These are phyloP conservation scores for Symphodus melops DNA, from an alignment of 2,113 vertebrate species.

Conservation along the genomic window DNA sequence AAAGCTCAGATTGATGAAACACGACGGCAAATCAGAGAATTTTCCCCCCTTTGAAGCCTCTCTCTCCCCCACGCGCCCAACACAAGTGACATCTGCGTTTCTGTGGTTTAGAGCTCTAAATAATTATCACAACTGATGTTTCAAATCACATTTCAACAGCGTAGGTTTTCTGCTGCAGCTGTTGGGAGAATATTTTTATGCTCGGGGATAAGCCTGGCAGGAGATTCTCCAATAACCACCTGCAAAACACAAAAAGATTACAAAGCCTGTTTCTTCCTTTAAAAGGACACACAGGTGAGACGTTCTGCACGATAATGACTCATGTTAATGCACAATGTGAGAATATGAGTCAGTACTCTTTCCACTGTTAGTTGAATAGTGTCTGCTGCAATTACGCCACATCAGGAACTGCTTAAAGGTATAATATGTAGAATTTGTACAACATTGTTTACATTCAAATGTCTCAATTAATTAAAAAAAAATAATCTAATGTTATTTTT, in stretches of 20 bases:
- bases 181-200: slow-evolving; percentile 16
- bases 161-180: slow-evolving; percentile 6
- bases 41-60: slow-evolving; percentile 6
- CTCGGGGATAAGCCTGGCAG: neutral
- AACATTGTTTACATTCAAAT: too few relatives aligned
- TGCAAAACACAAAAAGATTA: neutral
- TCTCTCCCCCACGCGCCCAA: slow-evolving; percentile 10
- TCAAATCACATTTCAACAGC: slow-evolving; percentile 5
- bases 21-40: slow-evolving; percentile 15
- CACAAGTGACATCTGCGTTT: slow-evolving; percentile 30
- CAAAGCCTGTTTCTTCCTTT: neutral
- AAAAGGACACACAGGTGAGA: neutral
- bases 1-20: slow-evolving; percentile 19
- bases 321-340: neutral
- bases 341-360: neutral
- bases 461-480: too few relatives aligned
- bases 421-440: too few relatives aligned
- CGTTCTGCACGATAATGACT: neutral
- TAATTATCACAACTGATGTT: slow-evolving; percentile 42
- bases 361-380: too few relatives aligned
- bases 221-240: slow-evolving; percentile 31
- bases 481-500: too few relatives aligned
- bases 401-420: too few relatives aligned
- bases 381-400: too few relatives aligned
- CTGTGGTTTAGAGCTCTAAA: slow-evolving; percentile 28